Conservation (phyloP, 2,113 vertebrate genomes). For the Pavo muticus region DNA sequence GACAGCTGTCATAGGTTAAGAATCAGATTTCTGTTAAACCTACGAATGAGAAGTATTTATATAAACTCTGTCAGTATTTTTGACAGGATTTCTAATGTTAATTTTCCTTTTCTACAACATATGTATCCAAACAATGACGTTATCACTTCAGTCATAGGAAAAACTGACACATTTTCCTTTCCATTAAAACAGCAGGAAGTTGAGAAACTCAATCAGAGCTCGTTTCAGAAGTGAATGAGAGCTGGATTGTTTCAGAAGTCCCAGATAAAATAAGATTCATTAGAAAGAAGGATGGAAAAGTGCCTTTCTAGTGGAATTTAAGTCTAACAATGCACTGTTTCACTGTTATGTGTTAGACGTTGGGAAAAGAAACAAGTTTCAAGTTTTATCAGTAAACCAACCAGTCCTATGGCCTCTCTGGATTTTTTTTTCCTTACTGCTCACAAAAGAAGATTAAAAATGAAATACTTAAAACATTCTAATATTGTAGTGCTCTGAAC, state of each 20-base stretch:
- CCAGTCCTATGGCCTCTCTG: not conserved
- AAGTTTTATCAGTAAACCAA: not conserved
- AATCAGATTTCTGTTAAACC: not conserved
- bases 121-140: not conserved
- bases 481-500: not conserved
- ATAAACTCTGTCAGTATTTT: not conserved
- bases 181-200: not conserved
- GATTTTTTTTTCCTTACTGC: not conserved
- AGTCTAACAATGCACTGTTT: not conserved
- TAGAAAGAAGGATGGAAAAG: not conserved
- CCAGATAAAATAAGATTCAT: not conserved
- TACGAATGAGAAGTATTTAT: not conserved
- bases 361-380: not conserved
- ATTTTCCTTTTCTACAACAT: not conserved
- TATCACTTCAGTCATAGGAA: not conserved
- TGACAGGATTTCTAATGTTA: not conserved
- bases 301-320: not conserved
- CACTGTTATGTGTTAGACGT: not conserved
- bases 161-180: not conserved
- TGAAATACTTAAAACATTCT: not conserved
- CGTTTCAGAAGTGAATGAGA: not conserved
- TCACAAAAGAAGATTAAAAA: not conserved
- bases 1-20: not conserved
- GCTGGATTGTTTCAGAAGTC: not conserved
- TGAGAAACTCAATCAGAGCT: not conserved